phyloP scores from a whole-genome alignment of 2,113 vertebrate genomes.

The Campylorhamphus procurvoides region DNA sequence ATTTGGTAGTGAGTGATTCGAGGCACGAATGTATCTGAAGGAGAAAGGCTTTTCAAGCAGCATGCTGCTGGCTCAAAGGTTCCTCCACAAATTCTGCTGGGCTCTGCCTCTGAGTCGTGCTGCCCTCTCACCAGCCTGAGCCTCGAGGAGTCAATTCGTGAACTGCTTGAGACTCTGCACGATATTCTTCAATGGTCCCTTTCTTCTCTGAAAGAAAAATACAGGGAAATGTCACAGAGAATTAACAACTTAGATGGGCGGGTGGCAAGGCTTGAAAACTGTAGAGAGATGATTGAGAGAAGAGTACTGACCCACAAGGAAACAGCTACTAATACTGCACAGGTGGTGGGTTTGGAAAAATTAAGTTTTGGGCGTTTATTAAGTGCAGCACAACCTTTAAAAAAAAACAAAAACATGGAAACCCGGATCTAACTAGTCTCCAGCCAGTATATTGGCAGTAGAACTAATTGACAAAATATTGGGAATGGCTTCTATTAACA shows the following conservation, averaged over 20 bases:
- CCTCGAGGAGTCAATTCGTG: slow-evolving; percentile 4
- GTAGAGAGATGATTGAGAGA: neutral
- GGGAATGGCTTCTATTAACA: neutral
- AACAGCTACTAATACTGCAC: neutral
- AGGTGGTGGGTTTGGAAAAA: neutral
- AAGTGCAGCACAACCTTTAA: neutral
- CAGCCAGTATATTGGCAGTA: neutral
- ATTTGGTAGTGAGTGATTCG: slow-evolving; percentile 37
- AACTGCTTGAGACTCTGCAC: slow-evolving; percentile 34
- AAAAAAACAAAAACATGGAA: neutral
- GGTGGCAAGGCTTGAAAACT: neutral
- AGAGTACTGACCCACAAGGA: neutral
- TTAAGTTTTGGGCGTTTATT: neutral
- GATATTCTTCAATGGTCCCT: slow-evolving; percentile 4
- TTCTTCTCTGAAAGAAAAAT: slow-evolving; percentile 36
- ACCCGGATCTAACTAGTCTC: neutral
- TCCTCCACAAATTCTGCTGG: slow-evolving; percentile 20
- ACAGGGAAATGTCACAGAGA: slow-evolving; percentile 8
- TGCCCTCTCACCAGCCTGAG: slow-evolving; percentile 40
- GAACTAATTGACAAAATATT: neutral
- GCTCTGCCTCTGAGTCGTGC: neutral
- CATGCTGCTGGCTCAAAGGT: slow-evolving; percentile 41
- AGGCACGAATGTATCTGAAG: neutral
- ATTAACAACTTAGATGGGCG: neutral
- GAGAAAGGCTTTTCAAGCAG: slow-evolving; percentile 50